Conservation (phyloP, 2,797 vertebrate species). For the Poecilia picta region DNA sequence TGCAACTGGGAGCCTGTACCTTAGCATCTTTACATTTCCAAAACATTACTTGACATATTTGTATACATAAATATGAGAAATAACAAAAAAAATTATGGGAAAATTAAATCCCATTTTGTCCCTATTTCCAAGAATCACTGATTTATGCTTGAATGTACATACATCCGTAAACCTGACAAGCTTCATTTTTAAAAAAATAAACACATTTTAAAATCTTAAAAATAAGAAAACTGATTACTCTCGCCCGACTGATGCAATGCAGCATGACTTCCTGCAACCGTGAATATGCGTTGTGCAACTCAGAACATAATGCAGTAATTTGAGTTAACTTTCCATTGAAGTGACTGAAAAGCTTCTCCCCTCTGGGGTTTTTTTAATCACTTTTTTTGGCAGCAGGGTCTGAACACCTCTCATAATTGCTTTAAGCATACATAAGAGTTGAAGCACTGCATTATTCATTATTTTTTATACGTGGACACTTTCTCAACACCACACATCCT, state of each 20-base stretch:
- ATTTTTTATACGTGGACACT: conserved; percentile 23
- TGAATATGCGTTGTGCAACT: conserved; percentile 25
- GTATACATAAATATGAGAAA: no score
- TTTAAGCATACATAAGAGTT: conserved; percentile 19
- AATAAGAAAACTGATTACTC: conserved; percentile 30
- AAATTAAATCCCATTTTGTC: no score
- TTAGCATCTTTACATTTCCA: no score
- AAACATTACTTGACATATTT: no score
- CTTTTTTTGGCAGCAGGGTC: conserved; percentile 28
- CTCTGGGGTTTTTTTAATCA: conserved; percentile 18
- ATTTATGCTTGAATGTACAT: conserved; percentile 22
- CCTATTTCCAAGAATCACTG: no score
- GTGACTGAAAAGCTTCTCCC: conserved; percentile 22
- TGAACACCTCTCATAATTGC: conserved; percentile 40
- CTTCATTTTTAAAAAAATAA: conserved; percentile 20
- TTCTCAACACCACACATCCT: conserved; percentile 46
- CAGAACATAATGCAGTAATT: conserved; percentile 29
- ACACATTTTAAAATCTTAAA: conserved; percentile 41
- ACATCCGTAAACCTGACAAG: conserved; percentile 27
- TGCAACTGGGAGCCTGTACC: no score
- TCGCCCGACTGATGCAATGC: conserved; percentile 20
- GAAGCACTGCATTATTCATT: conserved; percentile 56
- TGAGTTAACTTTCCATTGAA: conserved; percentile 24
- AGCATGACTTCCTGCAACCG: conserved; percentile 33
- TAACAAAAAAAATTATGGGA: no score